Evolutionary conservation across 2,113 vertebrate genomes (phyloP).

Genomic region (Felis chaus): DNA sequence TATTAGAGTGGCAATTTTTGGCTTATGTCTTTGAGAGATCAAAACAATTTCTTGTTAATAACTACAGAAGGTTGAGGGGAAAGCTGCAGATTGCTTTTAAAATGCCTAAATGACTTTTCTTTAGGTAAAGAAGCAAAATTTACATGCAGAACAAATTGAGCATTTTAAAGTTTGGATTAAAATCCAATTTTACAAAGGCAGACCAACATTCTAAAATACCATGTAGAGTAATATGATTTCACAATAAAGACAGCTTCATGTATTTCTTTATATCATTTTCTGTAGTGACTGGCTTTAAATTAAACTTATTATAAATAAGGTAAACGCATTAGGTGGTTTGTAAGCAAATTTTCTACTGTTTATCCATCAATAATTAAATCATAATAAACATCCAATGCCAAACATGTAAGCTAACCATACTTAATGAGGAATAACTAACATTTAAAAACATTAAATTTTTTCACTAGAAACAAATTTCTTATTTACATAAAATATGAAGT

Average conservation of each 20-base stretch:
- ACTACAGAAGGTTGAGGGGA: background rate
- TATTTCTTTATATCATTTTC: conserved; percentile 31
- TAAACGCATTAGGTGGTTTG: background rate
- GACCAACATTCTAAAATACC: background rate
- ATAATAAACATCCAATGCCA: background rate
- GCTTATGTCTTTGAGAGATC: background rate
- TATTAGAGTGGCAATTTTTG: background rate
- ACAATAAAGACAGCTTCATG: background rate
- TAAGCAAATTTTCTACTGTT: background rate
- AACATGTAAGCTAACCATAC: background rate
- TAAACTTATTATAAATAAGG: background rate
- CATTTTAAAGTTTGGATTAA: conserved; percentile 51
- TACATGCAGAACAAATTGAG: background rate
- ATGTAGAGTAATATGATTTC: background rate
- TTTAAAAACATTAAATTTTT: conserved; percentile 38
- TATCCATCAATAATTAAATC: conserved; percentile 16
- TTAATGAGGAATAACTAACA: background rate
- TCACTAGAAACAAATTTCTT: background rate
- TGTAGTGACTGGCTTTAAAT: background rate
- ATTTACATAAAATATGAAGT: conserved; percentile 26
- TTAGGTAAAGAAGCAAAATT: conserved; percentile 4
- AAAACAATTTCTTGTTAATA: background rate
- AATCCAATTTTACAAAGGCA: background rate
- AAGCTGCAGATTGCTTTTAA: background rate
- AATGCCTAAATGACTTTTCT: background rate